Evolutionary conservation across 2,888 invertebrate species (phyloP), one percentile per base, ranked within the genome.

Genomic region (Drosophila nr. fundita): DNA sequence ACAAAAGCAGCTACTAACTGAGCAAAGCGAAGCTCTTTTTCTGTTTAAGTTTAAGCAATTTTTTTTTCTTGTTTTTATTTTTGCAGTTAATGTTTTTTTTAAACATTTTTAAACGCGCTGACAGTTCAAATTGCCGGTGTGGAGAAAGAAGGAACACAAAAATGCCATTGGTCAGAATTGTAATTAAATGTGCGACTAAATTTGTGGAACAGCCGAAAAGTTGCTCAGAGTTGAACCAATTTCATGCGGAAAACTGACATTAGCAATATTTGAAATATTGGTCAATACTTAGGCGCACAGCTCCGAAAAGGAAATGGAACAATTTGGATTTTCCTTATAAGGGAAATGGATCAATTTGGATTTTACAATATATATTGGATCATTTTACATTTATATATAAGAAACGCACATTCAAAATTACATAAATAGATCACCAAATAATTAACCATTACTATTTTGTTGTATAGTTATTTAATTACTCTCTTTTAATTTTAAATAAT

Each of bases 161-260:
- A 66, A 58, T 54, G 36, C 49, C 70, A 66, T 42, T 45, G 58
- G 62, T 49, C 53, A 67, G 77, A 69, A 68, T 50, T 68, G 70
- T 67, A 82, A 80, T 82, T 78, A 86, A 83, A 86, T 75, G 74
- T 73, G 67, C 73, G 58, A 55, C 62, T 61, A 57, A 64, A 73
- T 83, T 82, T 83, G 52, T 72, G 80, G 73, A 79, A 64, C 73
- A 72, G 15, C n/a, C 30, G 13, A 42, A 49, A 48, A 52, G 29
- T 11, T 36, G 45, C 13, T 27, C 57, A 36, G 27, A 67, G 42
- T 30, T 40, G 1, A 55, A 30, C 10, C 29, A n/a, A 55, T 45
- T 45, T 57, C 53, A 32, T 24, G 55, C 66, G 50, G 50, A 77
- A 83, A 85, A 76, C 45, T 67, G 68, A 30, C 18, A 38, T 30